Percentiles rank a stretch among this genome's conserved stretches.
phyloP scores from a whole-genome alignment of 92 coral and sea anemone species.

The Plumapathes pennacea region DNA sequence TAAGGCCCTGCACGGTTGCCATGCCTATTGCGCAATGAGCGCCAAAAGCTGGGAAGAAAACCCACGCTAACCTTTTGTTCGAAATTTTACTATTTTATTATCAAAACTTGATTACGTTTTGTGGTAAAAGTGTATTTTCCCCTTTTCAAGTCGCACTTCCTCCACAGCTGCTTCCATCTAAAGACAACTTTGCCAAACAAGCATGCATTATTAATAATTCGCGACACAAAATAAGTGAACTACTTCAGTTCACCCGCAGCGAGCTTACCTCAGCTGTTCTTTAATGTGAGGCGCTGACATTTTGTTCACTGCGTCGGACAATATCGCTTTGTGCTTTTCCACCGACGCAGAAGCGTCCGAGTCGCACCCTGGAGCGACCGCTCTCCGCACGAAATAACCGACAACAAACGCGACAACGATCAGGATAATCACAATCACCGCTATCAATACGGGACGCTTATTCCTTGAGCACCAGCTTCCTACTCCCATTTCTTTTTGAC shows the following conservation, averaged over 20 bases:
- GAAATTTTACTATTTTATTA: no score
- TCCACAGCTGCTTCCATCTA: no score
- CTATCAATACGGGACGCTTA: neutral
- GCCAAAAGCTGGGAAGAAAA: no score
- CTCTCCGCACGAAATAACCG: slow-evolving; percentile 30
- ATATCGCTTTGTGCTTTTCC: neutral
- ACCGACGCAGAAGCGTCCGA: neutral
- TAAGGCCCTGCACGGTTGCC: no score
- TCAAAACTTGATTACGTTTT: no score
- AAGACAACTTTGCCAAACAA: no score
- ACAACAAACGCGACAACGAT: slow-evolving; percentile 17
- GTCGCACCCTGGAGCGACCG: slow-evolving; percentile 4
- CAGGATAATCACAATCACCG: slow-evolving; percentile 9
- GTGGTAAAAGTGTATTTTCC: no score
- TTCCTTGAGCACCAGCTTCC: no score
- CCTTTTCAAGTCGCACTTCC: no score
- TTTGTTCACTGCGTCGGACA: slow-evolving; percentile 5
- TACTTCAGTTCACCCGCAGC: neutral
- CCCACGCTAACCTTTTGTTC: no score
- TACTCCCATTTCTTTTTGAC: no score
- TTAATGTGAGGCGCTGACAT: slow-evolving; percentile 21
- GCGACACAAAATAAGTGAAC: neutral
- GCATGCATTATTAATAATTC: neutral
- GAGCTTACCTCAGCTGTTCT: slow-evolving; percentile 18
- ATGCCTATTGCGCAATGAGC: no score